Percentiles rank a stretch among this genome's conserved stretches.
phyloP scores from a whole-genome alignment of 35 echinoderm and acorn worm genomes.

The Lytechinus variegatus region DNA sequence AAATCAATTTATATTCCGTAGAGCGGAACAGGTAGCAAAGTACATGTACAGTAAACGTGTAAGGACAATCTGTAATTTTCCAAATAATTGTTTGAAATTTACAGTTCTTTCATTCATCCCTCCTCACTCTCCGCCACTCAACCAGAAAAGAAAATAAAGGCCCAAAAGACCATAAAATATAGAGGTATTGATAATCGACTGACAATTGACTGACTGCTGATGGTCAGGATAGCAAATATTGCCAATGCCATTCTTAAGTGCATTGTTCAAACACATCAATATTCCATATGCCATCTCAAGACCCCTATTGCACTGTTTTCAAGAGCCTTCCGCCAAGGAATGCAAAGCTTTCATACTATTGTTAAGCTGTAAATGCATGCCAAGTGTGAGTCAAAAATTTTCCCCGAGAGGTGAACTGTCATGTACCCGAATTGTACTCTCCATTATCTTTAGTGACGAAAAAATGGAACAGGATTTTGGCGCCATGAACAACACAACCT shows the following conservation, averaged over 20 bases:
- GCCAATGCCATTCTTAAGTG: not conserved
- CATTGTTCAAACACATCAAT: not conserved
- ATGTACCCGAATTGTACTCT: not conserved
- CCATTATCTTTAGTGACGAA: not conserved
- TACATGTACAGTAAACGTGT: too few relatives aligned
- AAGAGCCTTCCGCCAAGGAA: not conserved
- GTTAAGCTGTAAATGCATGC: not conserved
- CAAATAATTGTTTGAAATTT: too few relatives aligned
- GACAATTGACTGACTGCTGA: not conserved
- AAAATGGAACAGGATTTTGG: not conserved
- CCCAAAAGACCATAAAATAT: not conserved
- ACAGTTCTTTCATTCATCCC: not conserved
- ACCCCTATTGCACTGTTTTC: not conserved
- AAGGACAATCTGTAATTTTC: too few relatives aligned
- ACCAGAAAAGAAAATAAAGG: not conserved
- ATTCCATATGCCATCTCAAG: not conserved
- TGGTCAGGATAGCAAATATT: not conserved
- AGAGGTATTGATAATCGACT: not conserved
- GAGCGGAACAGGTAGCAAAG: too few relatives aligned
- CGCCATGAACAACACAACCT: not conserved
- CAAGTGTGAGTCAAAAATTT: not conserved
- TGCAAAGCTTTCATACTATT: not conserved
- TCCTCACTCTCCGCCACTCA: not conserved
- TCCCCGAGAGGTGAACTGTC: not conserved
- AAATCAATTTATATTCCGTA: too few relatives aligned